Conservation (phyloP, 1,140 invertebrate genomes). For the Caenorhabditis inopinata region DNA sequence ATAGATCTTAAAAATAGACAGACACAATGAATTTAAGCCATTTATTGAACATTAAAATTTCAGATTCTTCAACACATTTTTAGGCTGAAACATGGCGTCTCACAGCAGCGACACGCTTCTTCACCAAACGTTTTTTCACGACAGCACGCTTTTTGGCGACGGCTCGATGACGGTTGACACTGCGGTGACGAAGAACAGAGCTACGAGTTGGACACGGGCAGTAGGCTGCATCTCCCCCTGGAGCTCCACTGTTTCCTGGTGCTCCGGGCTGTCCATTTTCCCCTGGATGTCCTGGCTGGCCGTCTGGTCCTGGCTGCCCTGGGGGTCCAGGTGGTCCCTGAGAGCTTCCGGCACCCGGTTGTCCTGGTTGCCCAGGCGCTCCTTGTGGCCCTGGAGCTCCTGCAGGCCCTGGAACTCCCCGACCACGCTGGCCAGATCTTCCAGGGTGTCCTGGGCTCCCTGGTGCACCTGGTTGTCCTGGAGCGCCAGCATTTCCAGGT, state of each 20-base stretch:
- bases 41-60: no score
- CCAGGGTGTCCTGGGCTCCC: conserved; percentile 22
- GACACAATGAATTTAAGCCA: no score
- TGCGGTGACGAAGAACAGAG: conserved; percentile 7
- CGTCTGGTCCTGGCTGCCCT: conserved; percentile 3
- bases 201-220: conserved; percentile 25
- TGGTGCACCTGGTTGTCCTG: conserved; percentile 23
- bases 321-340: conserved; percentile 9
- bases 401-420: conserved; percentile 25
- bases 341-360: not conserved
- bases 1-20: no score
- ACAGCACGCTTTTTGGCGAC: not conserved
- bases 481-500: conserved; percentile 30
- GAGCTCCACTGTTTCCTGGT: conserved; percentile 12
- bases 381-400: conserved; percentile 25
- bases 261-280: conserved; percentile 16
- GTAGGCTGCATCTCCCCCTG: conserved; percentile 35
- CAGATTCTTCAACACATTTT: not conserved
- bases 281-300: conserved; percentile 10
- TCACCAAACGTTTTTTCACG: not conserved
- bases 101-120: not conserved
- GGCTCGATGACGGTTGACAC: not conserved
- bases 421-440: not conserved
- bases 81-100: conserved; percentile 20
- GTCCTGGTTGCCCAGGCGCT: conserved; percentile 12